A percentile compares a stretch with the other conserved stretches of the same genome.
Evolutionary conservation across 2,888 invertebrate genomes (phyloP).

Genomic region (Drosophila robusta): DNA sequence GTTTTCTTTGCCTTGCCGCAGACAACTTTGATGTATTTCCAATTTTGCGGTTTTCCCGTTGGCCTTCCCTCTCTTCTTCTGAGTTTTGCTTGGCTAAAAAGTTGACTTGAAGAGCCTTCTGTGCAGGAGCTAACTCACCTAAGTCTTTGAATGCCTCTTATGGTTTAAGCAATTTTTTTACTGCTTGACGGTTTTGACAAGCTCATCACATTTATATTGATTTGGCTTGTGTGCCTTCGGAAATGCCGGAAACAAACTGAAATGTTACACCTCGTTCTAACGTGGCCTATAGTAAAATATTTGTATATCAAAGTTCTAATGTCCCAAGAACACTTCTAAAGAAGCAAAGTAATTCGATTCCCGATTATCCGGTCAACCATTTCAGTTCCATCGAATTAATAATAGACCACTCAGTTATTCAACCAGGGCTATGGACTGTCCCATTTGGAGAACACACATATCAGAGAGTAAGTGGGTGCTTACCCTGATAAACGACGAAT

Average conservation of each 20-base stretch:
- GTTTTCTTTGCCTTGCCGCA: slow-evolving; percentile 35
- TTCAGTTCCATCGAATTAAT: slow-evolving; percentile 17
- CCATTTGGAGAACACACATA: slow-evolving; percentile 21
- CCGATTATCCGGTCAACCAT: slow-evolving; percentile 1
- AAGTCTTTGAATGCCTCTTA: slow-evolving; percentile 47
- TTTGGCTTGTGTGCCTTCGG: slow-evolving; percentile 34
- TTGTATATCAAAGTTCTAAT: too few species aligned
- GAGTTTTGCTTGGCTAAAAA: slow-evolving; percentile 26
- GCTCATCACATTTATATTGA: slow-evolving; percentile 56
- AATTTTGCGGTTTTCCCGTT: slow-evolving; percentile 69
- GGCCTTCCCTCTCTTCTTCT: not conserved
- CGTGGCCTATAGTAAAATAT: not conserved
- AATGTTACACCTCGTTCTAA: slow-evolving; percentile 15
- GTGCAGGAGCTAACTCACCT: slow-evolving; percentile 35
- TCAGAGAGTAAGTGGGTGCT: slow-evolving; percentile 63
- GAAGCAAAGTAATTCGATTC: not conserved
- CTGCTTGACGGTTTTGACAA: slow-evolving; percentile 48
- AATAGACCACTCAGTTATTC: slow-evolving; percentile 34
- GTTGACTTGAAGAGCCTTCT: slow-evolving; percentile 39
- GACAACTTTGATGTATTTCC: slow-evolving; percentile 76
- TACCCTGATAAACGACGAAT: slow-evolving; percentile 35
- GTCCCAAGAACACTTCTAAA: not conserved
- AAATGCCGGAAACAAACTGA: slow-evolving; percentile 40
- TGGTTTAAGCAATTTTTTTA: slow-evolving; percentile 30
- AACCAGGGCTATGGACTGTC: slow-evolving; percentile 38